Evolutionary conservation across 2,113 vertebrate genomes (phyloP).

Genomic region (Atractosteus spatula): DNA sequence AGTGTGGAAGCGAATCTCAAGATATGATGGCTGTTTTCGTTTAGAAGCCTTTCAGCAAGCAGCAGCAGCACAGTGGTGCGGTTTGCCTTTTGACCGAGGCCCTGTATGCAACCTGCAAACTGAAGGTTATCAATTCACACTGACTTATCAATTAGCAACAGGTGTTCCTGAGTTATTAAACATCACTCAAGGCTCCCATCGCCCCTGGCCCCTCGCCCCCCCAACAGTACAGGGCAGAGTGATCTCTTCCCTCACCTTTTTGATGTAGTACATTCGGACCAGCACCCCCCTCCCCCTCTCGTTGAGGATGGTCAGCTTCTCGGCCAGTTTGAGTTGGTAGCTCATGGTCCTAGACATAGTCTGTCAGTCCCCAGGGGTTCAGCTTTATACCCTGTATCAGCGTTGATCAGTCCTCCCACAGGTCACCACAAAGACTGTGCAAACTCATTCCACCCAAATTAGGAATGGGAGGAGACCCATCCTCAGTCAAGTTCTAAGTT

Average conservation of each 20-base stretch:
- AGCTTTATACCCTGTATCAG: not conserved
- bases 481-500: not conserved
- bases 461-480: not conserved
- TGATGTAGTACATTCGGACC: conserved; percentile 85
- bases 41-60: too few relatives aligned
- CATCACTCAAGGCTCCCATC: not conserved
- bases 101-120: too few relatives aligned
- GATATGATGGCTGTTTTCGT: too few relatives aligned
- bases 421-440: too few relatives aligned
- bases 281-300: conserved; percentile 84
- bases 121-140: too few relatives aligned
- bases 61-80: too few relatives aligned
- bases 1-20: too few relatives aligned
- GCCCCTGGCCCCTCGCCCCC: too few relatives aligned
- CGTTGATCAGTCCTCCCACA: not conserved
- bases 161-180: not conserved
- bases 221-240: not conserved
- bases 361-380: not conserved
- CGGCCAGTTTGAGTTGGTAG: conserved; percentile 86
- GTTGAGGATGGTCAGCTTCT: conserved; percentile 87
- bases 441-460: conserved; percentile 2
- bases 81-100: too few relatives aligned
- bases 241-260: conserved; percentile 75
- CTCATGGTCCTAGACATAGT: conserved; percentile 63
- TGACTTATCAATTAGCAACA: too few relatives aligned